A percentile compares a stretch with the other conserved stretches of the same genome.
Conservation (phyloP, 2,113 vertebrate genomes). For the Nycticryphes semicollaris region DNA sequence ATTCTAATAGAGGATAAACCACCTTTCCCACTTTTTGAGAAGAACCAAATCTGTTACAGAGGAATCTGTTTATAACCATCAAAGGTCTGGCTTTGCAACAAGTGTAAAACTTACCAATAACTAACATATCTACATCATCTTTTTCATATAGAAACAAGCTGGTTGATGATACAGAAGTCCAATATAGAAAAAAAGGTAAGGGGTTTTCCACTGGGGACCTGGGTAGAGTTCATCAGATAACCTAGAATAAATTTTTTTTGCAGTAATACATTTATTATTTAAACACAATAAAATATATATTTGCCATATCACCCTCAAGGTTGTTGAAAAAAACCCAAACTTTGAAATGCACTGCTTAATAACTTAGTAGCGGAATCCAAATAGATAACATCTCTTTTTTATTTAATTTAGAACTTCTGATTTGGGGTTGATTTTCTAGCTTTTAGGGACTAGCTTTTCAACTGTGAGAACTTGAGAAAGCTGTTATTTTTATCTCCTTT, state of each 20-base stretch:
- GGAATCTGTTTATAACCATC: conserved; percentile 20
- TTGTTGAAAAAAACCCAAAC: not conserved
- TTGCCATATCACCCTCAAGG: not conserved
- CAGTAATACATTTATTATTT: not conserved
- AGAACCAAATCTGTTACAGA: not conserved
- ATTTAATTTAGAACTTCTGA: not conserved
- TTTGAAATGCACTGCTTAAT: not conserved
- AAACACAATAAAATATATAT: not conserved
- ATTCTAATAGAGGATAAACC: not conserved
- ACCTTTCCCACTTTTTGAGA: not conserved
- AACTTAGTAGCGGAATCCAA: not conserved
- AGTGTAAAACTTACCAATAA: conserved; percentile 12
- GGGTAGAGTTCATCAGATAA: not conserved
- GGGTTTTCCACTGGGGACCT: not conserved
- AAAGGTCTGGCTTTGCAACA: not conserved
- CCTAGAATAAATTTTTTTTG: not conserved
- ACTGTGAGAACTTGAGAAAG: not conserved
- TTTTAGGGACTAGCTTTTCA: not conserved
- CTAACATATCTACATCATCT: not conserved
- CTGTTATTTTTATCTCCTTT: not conserved
- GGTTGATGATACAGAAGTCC: not conserved
- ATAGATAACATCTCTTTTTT: not conserved
- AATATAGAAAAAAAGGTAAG: not conserved
- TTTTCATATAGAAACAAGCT: not conserved
- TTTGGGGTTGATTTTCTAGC: not conserved